Base-by-base conservation (phyloP, 2,888 invertebrate species). In the Baccha elongata region DNA sequence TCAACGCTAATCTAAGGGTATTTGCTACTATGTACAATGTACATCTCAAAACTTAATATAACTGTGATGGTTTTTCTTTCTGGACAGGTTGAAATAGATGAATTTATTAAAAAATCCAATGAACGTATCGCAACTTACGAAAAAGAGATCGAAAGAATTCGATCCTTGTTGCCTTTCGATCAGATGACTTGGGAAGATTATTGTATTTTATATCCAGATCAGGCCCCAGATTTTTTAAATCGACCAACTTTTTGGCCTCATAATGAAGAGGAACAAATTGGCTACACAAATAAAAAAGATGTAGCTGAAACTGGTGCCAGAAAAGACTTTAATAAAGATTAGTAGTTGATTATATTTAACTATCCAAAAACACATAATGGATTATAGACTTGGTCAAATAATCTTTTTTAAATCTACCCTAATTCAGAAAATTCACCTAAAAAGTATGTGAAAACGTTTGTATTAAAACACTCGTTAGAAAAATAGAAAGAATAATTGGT, bases 161-260 rank as follows among this genome's bases (percentile, higher is more conserved):
- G 93, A 68, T 90, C 91, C 0, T 90, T 96, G 73, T 90, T 96
- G 85, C 95, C 96, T 0, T 95, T 93, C 73, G 93, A 93, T 19
- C 93, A 96, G 88, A 98, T 98, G 97, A 97, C 97, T 0, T 91
- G 95, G 93, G 97, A 98, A 90, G 97, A 98, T 88, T 95, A 91
- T 88, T 91, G 91, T 42, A 93, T 94, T 79, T 92, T 94, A 23
- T 94, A 93, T 91, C 97, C 97, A 0, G 94, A 97, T 0, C 48
- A 90, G 1, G 94, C 95, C 1, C 86, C 95, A 2, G 94, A 96
- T 90, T 92, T 94, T 0, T 88, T 94, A 84, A 94, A 95, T 88
- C 93, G 91, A 68, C 97, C 97, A 7, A 95, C 96, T 6, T 94
- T 94, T 92, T 97, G 96, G 96, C 98, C 98, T 0, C 97, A 97